Evolutionary conservation across 2,113 vertebrate species (phyloP).

Genomic region (Okapia johnstoni): DNA sequence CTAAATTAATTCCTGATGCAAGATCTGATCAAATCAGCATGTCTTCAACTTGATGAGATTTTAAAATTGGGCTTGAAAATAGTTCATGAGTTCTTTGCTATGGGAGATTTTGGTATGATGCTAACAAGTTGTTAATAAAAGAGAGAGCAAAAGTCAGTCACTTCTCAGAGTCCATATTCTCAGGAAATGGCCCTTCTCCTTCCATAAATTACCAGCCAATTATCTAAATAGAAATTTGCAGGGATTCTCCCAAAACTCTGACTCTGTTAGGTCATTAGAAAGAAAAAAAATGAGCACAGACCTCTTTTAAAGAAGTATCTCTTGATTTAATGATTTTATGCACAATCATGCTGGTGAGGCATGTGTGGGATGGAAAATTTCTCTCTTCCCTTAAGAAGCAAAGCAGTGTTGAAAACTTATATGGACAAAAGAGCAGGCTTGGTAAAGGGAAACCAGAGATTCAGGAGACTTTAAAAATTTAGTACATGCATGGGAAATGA

Average conservation of each 20-base stretch:
- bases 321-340: background rate
- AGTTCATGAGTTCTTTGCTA: background rate
- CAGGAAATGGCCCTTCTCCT: background rate
- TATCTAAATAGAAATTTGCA: background rate
- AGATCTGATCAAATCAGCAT: slow-evolving; percentile 71
- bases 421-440: slow-evolving; percentile 35
- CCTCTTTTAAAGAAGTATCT: background rate
- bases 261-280: background rate
- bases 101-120: background rate
- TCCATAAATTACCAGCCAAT: background rate
- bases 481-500: slow-evolving; percentile 40
- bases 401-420: slow-evolving; percentile 3
- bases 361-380: background rate
- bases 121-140: background rate
- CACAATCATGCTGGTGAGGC: background rate
- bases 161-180: background rate
- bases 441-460: background rate
- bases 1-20: slow-evolving; percentile 72
- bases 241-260: background rate
- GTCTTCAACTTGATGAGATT: slow-evolving; percentile 70
- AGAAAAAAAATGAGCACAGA: background rate
- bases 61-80: slow-evolving; percentile 46
- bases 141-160: rapidly evolving
- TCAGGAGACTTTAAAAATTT: slow-evolving; percentile 64
- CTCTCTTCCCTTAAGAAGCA: background rate